These are phyloP conservation scores for Notodonta ziczac DNA, from an alignment of 2,888 invertebrate genomes.

Conservation along the genomic window DNA sequence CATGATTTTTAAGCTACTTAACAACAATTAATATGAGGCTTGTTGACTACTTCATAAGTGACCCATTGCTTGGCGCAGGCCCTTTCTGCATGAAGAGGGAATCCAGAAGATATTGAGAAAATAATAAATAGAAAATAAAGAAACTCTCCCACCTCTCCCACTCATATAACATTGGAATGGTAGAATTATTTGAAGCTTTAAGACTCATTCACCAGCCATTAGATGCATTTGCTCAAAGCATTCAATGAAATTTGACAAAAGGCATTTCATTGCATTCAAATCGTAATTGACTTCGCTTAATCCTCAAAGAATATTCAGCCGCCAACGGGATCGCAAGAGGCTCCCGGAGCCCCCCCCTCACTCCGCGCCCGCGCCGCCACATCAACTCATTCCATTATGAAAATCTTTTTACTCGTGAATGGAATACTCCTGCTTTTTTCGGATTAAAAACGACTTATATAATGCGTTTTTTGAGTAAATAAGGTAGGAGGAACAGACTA, in stretches of 20 bases:
- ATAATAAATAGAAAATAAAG: background rate
- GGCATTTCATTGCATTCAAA: constrained; percentile 34
- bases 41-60: no score
- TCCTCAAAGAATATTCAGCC: constrained; percentile 34
- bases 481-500: constrained; percentile 37
- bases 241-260: constrained; percentile 30
- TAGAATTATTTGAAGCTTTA: constrained; percentile 27
- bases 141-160: no score
- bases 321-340: constrained; percentile 35
- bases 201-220: constrained; percentile 41
- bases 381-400: constrained; percentile 50
- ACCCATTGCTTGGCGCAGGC: no score
- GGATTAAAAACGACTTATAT: constrained; percentile 56
- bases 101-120: background rate
- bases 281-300: constrained; percentile 43
- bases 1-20: no score
- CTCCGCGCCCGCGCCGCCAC: constrained; percentile 25
- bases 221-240: constrained; percentile 38
- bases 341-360: constrained; percentile 35
- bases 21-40: no score
- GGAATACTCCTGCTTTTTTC: constrained; percentile 48
- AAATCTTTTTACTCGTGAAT: constrained; percentile 43
- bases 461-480: constrained; percentile 47
- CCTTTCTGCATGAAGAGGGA: background rate
- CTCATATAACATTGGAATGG: background rate